Percentiles rank a stretch among this genome's conserved stretches.
These are phyloP conservation scores for Cephalophus harveyi DNA, from an alignment of 2,113 vertebrate genomes.

Conservation along the genomic window DNA sequence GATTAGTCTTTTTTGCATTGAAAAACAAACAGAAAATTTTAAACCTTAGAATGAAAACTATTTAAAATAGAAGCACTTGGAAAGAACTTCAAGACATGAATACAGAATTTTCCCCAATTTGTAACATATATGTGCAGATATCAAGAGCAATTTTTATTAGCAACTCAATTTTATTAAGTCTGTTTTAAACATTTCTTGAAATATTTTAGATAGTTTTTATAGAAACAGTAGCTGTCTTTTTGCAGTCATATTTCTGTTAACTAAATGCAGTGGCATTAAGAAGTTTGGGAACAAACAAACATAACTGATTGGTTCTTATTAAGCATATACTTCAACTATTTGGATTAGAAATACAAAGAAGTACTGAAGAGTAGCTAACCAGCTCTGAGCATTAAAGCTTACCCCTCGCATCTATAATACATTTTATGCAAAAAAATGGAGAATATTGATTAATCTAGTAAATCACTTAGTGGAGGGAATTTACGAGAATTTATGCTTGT, in stretches of 20 bases:
- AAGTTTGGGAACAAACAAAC: not conserved
- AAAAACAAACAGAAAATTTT: not conserved
- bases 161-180: not conserved
- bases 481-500: not conserved
- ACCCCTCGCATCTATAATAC: not conserved
- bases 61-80: not conserved
- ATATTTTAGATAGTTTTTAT: slow-evolving; percentile 1
- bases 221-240: not conserved
- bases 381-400: not conserved
- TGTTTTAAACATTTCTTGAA: slow-evolving; percentile 29
- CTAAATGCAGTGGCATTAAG: not conserved
- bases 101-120: not conserved
- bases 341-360: not conserved
- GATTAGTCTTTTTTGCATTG: not conserved
- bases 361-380: not conserved
- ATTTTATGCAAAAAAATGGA: slow-evolving; percentile 20
- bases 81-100: not conserved
- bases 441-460: not conserved
- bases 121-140: not conserved
- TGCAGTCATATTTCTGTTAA: not conserved
- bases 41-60: not conserved
- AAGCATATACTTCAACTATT: not conserved
- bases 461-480: not conserved
- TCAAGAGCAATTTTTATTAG: not conserved
- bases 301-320: not conserved